Base-by-base conservation (phyloP, 2,113 vertebrate species). In the Mesitornis unicolor region DNA sequence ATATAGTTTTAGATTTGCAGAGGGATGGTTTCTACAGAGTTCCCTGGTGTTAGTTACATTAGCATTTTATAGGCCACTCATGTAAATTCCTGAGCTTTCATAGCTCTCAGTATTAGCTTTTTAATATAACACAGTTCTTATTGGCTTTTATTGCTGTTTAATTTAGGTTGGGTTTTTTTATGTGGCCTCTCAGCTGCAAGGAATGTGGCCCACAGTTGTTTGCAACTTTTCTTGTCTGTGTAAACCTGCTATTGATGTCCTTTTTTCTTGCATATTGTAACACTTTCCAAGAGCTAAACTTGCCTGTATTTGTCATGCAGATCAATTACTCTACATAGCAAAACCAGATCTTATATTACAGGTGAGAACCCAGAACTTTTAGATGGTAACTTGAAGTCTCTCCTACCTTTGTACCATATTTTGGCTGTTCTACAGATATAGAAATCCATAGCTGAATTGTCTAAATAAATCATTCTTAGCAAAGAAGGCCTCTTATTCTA, bases 81-180 rank as follows among this genome's bases (percentile, higher is more conserved):
- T 83, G 50, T 79, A 89, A 95, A 91, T 87, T 86, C 56, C 43
- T 56, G 56, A 78, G 84, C 51, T 91, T 91, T 93, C 61, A 19
- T 76, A 45, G 43, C 38, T 63, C 40, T 91, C 29, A 20, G 25
- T 89, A 63, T 90, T 67, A 92, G 64, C 45, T 82, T 81, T 95
- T 93, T 78, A 95, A 92, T 89, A 76, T 60, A 84, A 69, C 61
- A 45, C 31, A 56, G 84, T 73, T 85, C 77, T 68, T 79, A 68
- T 2, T 63, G 65, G 48, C 22, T 82, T 82, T 89, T 83, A 67
- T 22, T 95, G 74, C 35, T 87, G 28, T 92, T 68, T 45, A 36
- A 69, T 91, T 87, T 83, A 86, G 29, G 11, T 10, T 78, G 20
- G 11, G 3, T n/a, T 6, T 31, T 67, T 80, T 89, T 63, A 79